A percentile compares a stretch with the other conserved stretches of the same genome.
phyloP scores from a whole-genome alignment of 1,140 invertebrate species.

The Antheraea pernyi region DNA sequence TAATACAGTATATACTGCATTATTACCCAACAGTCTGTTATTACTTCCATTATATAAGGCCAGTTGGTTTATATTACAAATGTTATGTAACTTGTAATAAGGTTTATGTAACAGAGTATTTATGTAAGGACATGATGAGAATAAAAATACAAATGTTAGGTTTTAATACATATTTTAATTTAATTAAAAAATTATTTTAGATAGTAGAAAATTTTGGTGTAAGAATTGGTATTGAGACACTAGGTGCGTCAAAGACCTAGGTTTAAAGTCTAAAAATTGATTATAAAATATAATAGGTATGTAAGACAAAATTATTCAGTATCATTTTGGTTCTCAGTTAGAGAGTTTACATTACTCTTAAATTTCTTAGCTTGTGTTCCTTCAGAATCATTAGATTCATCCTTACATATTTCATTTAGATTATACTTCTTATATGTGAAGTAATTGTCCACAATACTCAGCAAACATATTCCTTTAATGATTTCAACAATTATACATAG shows the following conservation, averaged over 20 bases:
- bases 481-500: constrained; percentile 90
- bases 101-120: not conserved
- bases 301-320: constrained; percentile 21
- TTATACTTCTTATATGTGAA: constrained; percentile 72
- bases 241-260: constrained; percentile 18
- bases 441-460: constrained; percentile 71
- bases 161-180: constrained; percentile 29
- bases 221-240: constrained; percentile 29
- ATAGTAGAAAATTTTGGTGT: constrained; percentile 32
- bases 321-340: constrained; percentile 42
- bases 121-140: not conserved
- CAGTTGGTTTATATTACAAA: not conserved
- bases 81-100: not conserved
- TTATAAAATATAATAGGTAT: constrained; percentile 17
- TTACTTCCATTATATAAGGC: constrained; percentile 21
- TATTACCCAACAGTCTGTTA: constrained; percentile 25
- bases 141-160: constrained; percentile 17
- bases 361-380: constrained; percentile 66
- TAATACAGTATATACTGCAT: constrained; percentile 9
- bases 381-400: constrained; percentile 55
- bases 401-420: constrained; percentile 67
- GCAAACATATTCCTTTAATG: constrained; percentile 80
- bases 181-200: constrained; percentile 27
- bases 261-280: constrained; percentile 21
- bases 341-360: constrained; percentile 43